Conservation (phyloP, 2,888 invertebrate genomes). For the Lissonota sp. region DNA sequence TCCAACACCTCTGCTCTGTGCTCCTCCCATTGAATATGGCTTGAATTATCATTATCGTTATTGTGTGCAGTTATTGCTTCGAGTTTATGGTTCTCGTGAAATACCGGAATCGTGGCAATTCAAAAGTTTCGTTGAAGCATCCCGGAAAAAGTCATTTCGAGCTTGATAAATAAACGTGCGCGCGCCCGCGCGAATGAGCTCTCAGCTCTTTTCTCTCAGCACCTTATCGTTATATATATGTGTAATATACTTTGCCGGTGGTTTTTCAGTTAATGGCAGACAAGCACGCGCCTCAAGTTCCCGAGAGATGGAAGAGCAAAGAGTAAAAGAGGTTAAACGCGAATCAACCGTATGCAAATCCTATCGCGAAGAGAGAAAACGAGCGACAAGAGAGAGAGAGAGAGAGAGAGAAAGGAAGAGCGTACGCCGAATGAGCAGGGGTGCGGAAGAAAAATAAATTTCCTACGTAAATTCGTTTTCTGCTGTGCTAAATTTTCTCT, state of each 20-base stretch:
- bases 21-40: too few species aligned
- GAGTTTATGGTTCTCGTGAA: too few species aligned
- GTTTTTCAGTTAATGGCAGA: slow-evolving; percentile 58
- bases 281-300: slow-evolving; percentile 49
- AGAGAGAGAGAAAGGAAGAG: slow-evolving; percentile 2
- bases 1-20: too few species aligned
- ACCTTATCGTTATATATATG: background rate
- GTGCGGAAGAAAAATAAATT: slow-evolving; percentile 56
- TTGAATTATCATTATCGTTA: too few species aligned
- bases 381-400: slow-evolving; percentile 11
- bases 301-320: slow-evolving; percentile 45
- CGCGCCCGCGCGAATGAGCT: slow-evolving; percentile 19
- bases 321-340: slow-evolving; percentile 63
- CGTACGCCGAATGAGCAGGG: slow-evolving; percentile 3
- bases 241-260: slow-evolving; percentile 51
- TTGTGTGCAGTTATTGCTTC: too few species aligned
- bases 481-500: slow-evolving; percentile 45
- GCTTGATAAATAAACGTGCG: slow-evolving; percentile 33
- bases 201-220: slow-evolving; percentile 16
- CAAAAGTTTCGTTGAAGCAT: background rate
- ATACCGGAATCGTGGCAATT: slow-evolving; percentile 13
- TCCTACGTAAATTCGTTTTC: slow-evolving; percentile 57
- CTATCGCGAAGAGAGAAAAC: slow-evolving; percentile 13
- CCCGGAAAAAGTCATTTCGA: slow-evolving; percentile 35
- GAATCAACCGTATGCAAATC: slow-evolving; percentile 62